Percentiles rank a stretch among this genome's conserved stretches.
These are phyloP conservation scores for Tetraneura akinire DNA, from an alignment of 1,140 invertebrate genomes.

Conservation along the genomic window DNA sequence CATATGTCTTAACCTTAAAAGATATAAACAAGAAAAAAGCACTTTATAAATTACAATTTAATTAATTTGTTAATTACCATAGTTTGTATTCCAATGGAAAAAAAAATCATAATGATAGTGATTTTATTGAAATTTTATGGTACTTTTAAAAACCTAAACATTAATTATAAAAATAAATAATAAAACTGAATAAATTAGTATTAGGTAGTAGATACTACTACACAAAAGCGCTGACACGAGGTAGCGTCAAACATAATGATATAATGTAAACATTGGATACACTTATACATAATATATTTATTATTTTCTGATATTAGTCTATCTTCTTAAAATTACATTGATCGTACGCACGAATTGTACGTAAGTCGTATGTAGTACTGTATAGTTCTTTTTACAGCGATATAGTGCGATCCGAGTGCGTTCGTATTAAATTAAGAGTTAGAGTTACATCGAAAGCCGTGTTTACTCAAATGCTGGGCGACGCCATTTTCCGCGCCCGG, in stretches of 20 bases:
- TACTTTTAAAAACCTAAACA: neutral
- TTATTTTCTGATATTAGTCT: constrained; percentile 10
- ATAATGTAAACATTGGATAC: neutral
- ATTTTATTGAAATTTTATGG: constrained; percentile 9
- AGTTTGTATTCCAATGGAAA: neutral
- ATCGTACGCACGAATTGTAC: neutral
- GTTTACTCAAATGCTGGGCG: constrained; percentile 39
- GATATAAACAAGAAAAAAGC: neutral
- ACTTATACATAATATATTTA: too few species aligned
- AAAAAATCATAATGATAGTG: constrained; percentile 2
- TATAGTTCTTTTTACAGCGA: neutral
- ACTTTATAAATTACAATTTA: too few species aligned
- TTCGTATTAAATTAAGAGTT: neutral
- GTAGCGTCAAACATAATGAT: constrained; percentile 1
- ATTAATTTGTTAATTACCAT: constrained; percentile 8
- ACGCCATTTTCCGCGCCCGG: constrained; percentile 46
- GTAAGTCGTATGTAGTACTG: too few species aligned
- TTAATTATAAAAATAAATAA: neutral
- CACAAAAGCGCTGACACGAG: constrained; percentile 42
- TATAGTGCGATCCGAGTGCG: neutral
- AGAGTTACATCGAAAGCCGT: neutral
- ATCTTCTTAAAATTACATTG: constrained; percentile 1
- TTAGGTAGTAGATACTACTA: too few species aligned
- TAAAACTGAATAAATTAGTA: too few species aligned
- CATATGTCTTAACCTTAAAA: constrained; percentile 11